These are phyloP conservation scores for Cepphus grylle DNA, from an alignment of 2,113 vertebrate species.

Conservation along the genomic window DNA sequence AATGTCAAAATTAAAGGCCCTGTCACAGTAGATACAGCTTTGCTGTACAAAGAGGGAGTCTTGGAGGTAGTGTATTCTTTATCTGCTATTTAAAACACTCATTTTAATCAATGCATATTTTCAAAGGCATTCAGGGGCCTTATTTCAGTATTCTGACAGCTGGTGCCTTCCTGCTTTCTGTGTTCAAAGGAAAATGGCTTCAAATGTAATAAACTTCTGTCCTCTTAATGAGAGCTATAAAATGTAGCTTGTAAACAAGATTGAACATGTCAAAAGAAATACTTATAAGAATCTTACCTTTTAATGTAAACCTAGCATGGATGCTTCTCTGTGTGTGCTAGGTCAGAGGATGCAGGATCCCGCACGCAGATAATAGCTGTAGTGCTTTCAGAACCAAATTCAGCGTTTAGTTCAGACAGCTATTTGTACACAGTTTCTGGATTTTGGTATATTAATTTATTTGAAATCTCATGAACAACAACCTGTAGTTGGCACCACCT, in stretches of 20 bases:
- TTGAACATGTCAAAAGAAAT: neutral
- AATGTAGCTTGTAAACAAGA: neutral
- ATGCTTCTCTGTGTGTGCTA: neutral
- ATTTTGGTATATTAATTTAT: neutral
- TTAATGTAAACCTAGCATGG: neutral
- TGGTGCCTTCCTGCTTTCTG: neutral
- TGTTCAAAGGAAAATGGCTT: neutral
- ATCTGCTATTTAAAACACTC: neutral
- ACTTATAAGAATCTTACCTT: neutral
- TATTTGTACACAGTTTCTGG: neutral
- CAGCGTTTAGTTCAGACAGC: neutral
- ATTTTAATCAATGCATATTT: neutral
- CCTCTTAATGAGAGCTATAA: neutral
- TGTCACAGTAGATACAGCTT: neutral
- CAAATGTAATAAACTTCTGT: neutral
- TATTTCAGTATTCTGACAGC: neutral
- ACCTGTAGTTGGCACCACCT: neutral
- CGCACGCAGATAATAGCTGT: rapidly evolving
- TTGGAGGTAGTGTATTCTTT: neutral
- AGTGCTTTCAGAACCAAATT: neutral
- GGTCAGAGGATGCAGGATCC: neutral
- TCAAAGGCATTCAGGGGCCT: neutral
- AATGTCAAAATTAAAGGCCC: neutral
- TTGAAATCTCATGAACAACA: neutral
- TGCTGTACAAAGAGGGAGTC: neutral